Base-by-base conservation (phyloP, 2,113 vertebrate genomes). In the Mormyrus iriodes region DNA sequence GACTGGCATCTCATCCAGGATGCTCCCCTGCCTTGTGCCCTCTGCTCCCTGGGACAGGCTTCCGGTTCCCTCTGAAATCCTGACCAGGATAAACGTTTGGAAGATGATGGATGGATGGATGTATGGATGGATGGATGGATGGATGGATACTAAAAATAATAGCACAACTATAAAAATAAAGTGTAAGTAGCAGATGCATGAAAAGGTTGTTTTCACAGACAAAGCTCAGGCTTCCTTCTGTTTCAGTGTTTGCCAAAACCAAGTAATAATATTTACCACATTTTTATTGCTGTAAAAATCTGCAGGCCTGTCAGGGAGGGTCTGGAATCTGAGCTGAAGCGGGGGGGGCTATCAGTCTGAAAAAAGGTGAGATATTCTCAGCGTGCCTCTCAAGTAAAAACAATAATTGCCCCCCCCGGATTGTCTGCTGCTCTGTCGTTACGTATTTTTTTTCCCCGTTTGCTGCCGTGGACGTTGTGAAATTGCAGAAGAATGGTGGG, bases 201-300 rank as follows among this genome's bases (percentile, higher is more conserved):
- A 85, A 85, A 48, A 51, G 83, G 83, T 49, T 85, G 48, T 49
- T 85, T 85, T 85, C 48, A 85, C 46, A 85, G 10, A 51, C 27
- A 24, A 85, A 46, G 83, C 83, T 85, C 46, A 85, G 48, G 17
- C 46, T 27, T 85, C 83, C 83, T 85, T 85, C 83, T 49, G 83
- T 51, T 85, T 51, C 24, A 10, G 21, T 85, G 46, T 85, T 48
- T 51, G 83, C 83, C 83, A 85, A 85, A 85, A 85, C 83, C 83
- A 85, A 49, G 48, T 85, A 85, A 27, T 51, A 85, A 85, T 85
- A 31, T 49, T 85, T 85, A 27, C 83, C 83, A 85, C 83, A 49
- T 48, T 85, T n/a, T 85, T 49, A 49, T 51, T n/a, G 44, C 44
- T n/a, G 51, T 85, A 13, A 49, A 85, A 85, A 85, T 85, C 13